These are phyloP conservation scores for Phylloscopus whistleri DNA, from an alignment of 2,113 vertebrate genomes.

Conservation along the genomic window DNA sequence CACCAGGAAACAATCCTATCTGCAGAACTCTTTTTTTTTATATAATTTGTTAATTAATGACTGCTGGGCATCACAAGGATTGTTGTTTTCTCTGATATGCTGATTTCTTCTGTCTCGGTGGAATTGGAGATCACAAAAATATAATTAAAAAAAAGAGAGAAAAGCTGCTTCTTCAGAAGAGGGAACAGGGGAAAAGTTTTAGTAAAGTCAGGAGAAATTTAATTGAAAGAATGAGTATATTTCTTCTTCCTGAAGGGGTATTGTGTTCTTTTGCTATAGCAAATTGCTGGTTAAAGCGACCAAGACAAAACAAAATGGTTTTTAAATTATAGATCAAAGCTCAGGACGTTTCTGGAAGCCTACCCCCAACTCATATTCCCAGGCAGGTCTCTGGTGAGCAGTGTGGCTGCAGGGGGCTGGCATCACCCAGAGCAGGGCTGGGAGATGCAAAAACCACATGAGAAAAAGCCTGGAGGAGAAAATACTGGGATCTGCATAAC, in stretches of 20 bases:
- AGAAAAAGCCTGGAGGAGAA: not conserved
- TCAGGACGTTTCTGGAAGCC: not conserved
- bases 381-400: not conserved
- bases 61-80: slow-evolving; percentile 60
- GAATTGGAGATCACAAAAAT: slow-evolving; percentile 49
- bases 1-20: slow-evolving; percentile 50
- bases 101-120: slow-evolving; percentile 49
- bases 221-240: slow-evolving; percentile 20
- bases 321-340: slow-evolving; percentile 32
- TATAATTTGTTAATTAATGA: slow-evolving; percentile 64
- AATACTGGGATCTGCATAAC: not conserved
- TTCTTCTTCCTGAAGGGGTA: slow-evolving; percentile 27
- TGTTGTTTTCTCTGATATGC: slow-evolving; percentile 63
- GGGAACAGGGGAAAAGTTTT: not conserved
- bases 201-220: slow-evolving; percentile 44
- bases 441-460: fast-evolving
- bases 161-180: slow-evolving; percentile 6
- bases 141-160: not conserved
- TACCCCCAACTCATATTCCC: not conserved
- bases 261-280: not conserved
- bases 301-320: slow-evolving; percentile 23
- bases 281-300: not conserved
- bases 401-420: not conserved
- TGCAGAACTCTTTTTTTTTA: not conserved
- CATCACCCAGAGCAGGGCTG: not conserved